Evolutionary conservation across 2,888 invertebrate species (phyloP).

Genomic region (Lepeophtheirus nordmannii): DNA sequence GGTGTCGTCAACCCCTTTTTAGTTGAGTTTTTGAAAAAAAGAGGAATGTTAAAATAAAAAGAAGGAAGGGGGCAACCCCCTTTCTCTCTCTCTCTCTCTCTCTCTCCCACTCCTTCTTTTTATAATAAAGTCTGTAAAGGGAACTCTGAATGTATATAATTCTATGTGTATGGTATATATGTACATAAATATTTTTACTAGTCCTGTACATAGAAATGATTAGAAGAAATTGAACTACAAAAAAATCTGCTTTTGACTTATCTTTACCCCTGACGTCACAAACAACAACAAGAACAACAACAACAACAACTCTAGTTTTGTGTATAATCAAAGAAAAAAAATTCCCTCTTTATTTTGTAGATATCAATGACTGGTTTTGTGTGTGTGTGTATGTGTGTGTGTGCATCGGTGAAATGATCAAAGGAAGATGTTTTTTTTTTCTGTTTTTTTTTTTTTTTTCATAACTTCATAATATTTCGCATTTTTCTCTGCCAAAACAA

Average conservation of each 20-base stretch:
- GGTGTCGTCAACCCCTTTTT: no score
- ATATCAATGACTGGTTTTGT: constrained; percentile 17
- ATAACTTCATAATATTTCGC: constrained; percentile 7
- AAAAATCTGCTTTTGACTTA: constrained; percentile 2
- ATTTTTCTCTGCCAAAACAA: constrained; percentile 19
- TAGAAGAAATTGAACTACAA: no score
- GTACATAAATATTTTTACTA: no score
- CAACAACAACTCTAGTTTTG: neutral
- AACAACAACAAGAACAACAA: neutral
- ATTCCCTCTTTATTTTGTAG: constrained; percentile 1
- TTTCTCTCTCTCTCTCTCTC: no score
- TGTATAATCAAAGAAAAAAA: neutral
- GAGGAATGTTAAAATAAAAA: no score
- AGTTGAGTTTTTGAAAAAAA: no score
- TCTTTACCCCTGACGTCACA: neutral
- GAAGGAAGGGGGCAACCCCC: no score
- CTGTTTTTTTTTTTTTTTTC: constrained; percentile 6
- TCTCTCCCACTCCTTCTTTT: no score
- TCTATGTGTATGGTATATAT: no score
- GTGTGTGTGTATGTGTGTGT: constrained; percentile 18
- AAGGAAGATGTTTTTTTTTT: constrained; percentile 1
- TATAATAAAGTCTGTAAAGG: no score
- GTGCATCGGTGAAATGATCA: neutral
- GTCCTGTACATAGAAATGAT: no score
- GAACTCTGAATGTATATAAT: no score